A percentile compares a stretch with the other conserved stretches of the same genome.
Conservation (phyloP, 2,888 invertebrate genomes). For the Metopia argyrocephala region DNA sequence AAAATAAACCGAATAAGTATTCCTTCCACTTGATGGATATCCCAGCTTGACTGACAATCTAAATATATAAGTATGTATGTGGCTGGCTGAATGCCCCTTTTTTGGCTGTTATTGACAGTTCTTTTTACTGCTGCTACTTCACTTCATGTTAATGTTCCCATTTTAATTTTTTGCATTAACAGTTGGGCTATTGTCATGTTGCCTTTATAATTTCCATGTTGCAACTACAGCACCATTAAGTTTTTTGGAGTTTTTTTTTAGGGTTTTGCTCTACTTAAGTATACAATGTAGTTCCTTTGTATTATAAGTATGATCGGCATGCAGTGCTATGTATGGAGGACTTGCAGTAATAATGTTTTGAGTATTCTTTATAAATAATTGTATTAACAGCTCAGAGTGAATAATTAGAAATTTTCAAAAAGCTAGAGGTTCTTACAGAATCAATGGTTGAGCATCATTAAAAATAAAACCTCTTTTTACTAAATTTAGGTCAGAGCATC, state of each 20-base stretch:
- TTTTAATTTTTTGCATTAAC: neutral
- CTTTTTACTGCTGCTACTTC: neutral
- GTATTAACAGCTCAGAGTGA: no score
- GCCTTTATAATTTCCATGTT: constrained; percentile 43
- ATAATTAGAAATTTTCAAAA: no score
- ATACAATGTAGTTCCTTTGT: constrained; percentile 43
- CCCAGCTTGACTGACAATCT: constrained; percentile 39
- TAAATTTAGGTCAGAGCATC: no score
- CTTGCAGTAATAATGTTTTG: no score
- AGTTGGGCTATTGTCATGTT: constrained; percentile 7
- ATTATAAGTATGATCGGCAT: constrained; percentile 3
- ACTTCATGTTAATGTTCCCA: neutral
- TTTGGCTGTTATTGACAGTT: constrained; percentile 48
- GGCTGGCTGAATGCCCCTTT: constrained; percentile 11
- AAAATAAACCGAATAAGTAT: no score
- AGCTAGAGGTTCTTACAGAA: no score
- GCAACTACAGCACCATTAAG: constrained; percentile 38
- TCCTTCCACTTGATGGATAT: constrained; percentile 62
- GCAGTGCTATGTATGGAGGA: no score
- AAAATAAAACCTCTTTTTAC: no score
- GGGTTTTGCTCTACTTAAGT: constrained; percentile 60
- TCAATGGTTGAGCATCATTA: no score
- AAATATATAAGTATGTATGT: neutral
- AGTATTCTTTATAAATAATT: no score
- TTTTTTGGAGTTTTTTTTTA: constrained; percentile 48